These are phyloP conservation scores for Endotricha flammealis DNA, from an alignment of 2,888 invertebrate genomes.

Conservation along the genomic window DNA sequence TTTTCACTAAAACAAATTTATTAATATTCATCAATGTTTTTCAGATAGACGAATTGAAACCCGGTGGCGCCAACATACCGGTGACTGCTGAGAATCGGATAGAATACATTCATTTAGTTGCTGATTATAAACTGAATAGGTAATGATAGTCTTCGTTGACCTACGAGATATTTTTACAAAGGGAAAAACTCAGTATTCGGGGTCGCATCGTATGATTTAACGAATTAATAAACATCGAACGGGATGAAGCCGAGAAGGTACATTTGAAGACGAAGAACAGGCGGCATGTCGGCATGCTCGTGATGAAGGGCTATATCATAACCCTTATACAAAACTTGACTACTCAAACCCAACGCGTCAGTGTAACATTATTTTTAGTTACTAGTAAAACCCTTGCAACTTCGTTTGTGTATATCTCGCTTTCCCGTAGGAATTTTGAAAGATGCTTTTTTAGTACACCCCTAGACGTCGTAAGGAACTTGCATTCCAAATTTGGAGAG, in stretches of 20 bases:
- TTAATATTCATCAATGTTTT: too few relatives aligned
- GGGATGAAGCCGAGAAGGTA: constrained; percentile 98
- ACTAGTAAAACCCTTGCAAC: too few relatives aligned
- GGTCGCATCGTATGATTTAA: constrained; percentile 99
- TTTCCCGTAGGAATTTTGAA: too few relatives aligned
- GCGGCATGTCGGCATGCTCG: constrained; percentile 88
- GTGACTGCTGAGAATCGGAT: constrained; percentile 95
- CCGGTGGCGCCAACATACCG: constrained; percentile 91
- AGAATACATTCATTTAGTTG: constrained; percentile 97
- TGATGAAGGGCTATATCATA: constrained; percentile 99
- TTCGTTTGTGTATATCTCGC: too few relatives aligned
- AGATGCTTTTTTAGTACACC: too few relatives aligned
- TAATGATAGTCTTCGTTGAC: too few relatives aligned
- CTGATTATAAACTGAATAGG: constrained; percentile 96
- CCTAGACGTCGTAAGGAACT: too few relatives aligned
- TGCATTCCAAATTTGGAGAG: too few relatives aligned
- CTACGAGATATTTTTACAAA: too few relatives aligned
- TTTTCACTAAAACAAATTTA: too few relatives aligned
- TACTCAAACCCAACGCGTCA: constrained; percentile 82
- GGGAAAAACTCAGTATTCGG: too few relatives aligned
- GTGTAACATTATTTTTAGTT: too few relatives aligned
- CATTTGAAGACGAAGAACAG: constrained; percentile 92
- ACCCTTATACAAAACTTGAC: constrained; percentile 97
- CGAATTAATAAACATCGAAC: constrained; percentile 99
- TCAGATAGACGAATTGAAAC: constrained; percentile 92